Evolutionary conservation across 53 echinoderm and acorn worm genomes (phyloP).

Genomic region (Luidia sarsii): DNA sequence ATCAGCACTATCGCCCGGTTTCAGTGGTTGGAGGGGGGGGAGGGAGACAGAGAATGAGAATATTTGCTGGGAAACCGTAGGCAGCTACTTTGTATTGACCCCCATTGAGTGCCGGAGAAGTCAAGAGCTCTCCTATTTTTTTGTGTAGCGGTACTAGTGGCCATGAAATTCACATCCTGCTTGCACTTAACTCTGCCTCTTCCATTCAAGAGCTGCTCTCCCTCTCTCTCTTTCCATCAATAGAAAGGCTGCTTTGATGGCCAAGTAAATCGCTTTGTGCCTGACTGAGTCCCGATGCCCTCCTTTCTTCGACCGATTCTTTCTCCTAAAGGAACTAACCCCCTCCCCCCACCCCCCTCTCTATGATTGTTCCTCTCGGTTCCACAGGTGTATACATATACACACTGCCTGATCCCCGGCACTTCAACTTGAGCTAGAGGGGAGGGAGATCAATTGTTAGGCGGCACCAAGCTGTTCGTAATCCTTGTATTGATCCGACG

Average conservation of each 20-base stretch:
- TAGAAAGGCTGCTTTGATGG: constrained; percentile 21
- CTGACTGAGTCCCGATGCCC: not conserved
- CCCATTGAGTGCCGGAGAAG: no score
- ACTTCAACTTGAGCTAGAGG: constrained; percentile 42
- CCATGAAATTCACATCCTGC: no score
- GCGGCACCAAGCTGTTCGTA: constrained; percentile 4
- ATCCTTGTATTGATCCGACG: constrained; percentile 18
- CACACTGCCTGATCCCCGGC: constrained; percentile 11
- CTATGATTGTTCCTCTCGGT: constrained; percentile 22
- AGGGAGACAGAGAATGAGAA: no score
- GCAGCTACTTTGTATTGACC: no score
- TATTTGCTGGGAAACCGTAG: no score
- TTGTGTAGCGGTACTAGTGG: no score
- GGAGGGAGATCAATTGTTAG: constrained; percentile 16
- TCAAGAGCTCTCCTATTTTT: no score
- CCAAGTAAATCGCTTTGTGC: constrained; percentile 17
- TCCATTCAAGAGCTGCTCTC: no score
- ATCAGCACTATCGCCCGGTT: no score
- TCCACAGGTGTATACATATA: constrained; percentile 25
- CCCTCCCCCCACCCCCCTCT: no score
- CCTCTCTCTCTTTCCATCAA: constrained; percentile 39
- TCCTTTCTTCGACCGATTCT: not conserved
- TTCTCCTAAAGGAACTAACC: not conserved
- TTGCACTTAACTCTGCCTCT: no score
- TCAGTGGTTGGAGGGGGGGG: no score